A percentile compares a stretch with the other conserved stretches of the same genome.
phyloP scores from a whole-genome alignment of 1,140 invertebrate species.

The Pantala flavescens region DNA sequence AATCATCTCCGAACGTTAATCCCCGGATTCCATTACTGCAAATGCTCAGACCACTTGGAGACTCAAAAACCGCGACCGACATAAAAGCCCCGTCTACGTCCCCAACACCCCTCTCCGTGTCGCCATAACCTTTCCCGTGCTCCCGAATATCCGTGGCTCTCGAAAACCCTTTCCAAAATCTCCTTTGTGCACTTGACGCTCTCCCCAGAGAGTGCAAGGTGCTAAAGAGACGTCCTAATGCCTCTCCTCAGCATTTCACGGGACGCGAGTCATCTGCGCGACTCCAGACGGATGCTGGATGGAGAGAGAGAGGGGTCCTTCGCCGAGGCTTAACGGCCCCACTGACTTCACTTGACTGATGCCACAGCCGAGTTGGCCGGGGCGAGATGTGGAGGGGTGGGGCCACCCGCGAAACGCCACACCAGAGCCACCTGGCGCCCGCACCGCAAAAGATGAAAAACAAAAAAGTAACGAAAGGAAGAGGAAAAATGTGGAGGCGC shows the following conservation, averaged over 20 bases:
- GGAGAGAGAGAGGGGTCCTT: neutral
- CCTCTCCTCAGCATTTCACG: no score
- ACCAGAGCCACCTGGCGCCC: neutral
- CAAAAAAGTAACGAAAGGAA: neutral
- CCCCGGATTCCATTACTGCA: no score
- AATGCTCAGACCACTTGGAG: neutral
- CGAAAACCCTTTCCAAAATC: no score
- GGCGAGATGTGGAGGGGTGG: neutral
- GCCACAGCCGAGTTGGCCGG: neutral
- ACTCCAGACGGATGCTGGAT: neutral
- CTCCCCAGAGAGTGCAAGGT: no score
- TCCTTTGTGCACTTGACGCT: no score
- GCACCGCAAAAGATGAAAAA: neutral
- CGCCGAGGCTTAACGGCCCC: neutral
- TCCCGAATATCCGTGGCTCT: no score
- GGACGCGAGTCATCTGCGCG: no score
- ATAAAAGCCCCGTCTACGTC: neutral
- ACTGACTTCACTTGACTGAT: constrained; percentile 1
- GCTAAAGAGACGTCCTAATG: no score
- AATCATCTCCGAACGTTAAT: no score
- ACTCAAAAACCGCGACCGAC: neutral
- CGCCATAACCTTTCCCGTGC: no score
- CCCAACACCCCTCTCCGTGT: neutral
- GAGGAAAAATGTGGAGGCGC: neutral
- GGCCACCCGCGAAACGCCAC: neutral